Evolutionary conservation across 2,888 invertebrate species (phyloP).

Genomic region (Euphydryas editha): DNA sequence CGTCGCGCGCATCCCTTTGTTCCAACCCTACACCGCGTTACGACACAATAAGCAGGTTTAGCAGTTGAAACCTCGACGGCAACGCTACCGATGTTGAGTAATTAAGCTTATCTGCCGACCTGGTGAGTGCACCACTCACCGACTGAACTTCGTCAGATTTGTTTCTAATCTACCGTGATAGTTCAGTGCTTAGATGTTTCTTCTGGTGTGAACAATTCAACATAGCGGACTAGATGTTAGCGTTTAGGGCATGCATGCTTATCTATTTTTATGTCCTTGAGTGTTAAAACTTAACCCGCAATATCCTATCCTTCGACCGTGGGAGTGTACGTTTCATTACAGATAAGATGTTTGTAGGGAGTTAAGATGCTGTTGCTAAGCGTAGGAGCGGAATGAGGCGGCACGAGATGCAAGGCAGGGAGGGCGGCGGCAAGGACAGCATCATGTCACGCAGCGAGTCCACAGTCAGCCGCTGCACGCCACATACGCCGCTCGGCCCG

Average conservation of each 20-base stretch:
- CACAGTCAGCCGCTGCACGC: constrained; percentile 84
- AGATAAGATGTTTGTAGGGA: constrained; percentile 75
- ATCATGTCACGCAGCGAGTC: constrained; percentile 89
- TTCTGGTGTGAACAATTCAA: constrained; percentile 57
- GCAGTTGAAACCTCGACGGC: constrained; percentile 54
- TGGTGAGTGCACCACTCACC: constrained; percentile 63
- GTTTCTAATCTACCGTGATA: constrained; percentile 48
- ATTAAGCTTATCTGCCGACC: constrained; percentile 54
- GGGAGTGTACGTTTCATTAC: constrained; percentile 70
- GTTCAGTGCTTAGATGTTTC: constrained; percentile 67
- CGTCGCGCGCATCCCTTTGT: constrained; percentile 48
- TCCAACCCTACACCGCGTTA: constrained; percentile 43
- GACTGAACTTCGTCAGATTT: constrained; percentile 29
- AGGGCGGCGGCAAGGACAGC: constrained; percentile 67
- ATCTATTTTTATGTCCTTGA: constrained; percentile 69
- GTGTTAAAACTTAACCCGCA: constrained; percentile 65
- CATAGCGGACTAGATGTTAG: constrained; percentile 73
- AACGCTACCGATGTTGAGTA: constrained; percentile 54
- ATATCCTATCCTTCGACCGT: constrained; percentile 63
- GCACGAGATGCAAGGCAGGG: constrained; percentile 70
- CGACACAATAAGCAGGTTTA: constrained; percentile 55
- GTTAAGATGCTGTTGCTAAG: constrained; percentile 76
- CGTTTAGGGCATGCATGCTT: constrained; percentile 78
- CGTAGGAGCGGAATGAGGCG: constrained; percentile 77
- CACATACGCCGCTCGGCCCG: constrained; percentile 76